Evolutionary conservation across 2,113 vertebrate genomes (phyloP).

Genomic region (Alethe diademata): DNA sequence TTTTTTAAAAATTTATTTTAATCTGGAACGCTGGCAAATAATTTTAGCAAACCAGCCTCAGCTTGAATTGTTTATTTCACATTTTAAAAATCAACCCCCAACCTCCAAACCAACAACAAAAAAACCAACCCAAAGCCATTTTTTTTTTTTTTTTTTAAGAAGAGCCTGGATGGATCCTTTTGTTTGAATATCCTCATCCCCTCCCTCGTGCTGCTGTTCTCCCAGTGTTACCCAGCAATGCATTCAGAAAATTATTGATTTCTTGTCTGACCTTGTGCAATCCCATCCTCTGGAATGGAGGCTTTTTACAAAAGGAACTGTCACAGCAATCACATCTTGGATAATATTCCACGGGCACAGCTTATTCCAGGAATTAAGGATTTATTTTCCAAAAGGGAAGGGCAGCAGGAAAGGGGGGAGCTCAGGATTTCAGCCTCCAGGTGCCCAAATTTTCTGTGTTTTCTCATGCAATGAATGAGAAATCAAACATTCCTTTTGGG

Average conservation of each 20-base stretch:
- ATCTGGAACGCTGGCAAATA: background rate
- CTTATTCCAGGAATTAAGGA: background rate
- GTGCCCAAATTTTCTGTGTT: background rate
- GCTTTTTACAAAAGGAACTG: background rate
- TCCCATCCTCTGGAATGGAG: background rate
- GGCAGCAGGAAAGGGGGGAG: background rate
- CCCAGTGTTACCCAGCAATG: background rate
- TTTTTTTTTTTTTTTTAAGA: background rate
- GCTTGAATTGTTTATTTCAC: background rate
- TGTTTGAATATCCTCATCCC: background rate
- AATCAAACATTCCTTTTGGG: background rate
- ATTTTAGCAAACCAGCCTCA: background rate
- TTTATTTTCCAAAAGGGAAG: background rate
- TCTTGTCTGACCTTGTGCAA: constrained; percentile 51
- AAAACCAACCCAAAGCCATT: fast-evolving
- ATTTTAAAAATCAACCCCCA: background rate
- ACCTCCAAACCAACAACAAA: background rate
- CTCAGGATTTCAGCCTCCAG: background rate
- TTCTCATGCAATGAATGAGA: background rate
- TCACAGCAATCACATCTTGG: background rate
- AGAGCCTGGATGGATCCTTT: background rate
- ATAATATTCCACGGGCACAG: background rate
- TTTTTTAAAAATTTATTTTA: background rate
- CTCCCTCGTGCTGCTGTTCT: background rate
- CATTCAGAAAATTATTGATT: constrained; percentile 42